Conservation (phyloP, 2,113 vertebrate species). For the Pseudorectes ferrugineus region DNA sequence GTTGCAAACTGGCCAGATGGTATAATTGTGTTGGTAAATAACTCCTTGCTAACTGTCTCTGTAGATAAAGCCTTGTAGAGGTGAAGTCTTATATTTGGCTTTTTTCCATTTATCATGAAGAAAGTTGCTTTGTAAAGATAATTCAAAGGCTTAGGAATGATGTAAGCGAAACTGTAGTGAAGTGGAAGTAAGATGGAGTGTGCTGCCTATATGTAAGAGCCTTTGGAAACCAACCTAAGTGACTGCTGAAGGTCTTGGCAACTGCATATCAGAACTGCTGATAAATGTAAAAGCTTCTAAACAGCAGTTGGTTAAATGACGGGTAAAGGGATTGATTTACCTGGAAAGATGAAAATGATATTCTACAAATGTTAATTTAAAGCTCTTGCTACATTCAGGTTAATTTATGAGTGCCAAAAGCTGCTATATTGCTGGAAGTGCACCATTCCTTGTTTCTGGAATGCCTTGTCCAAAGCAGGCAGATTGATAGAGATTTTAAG, state of each 20-base stretch:
- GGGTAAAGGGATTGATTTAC: background rate
- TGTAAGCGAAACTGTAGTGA: background rate
- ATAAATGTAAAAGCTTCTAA: background rate
- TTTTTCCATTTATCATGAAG: background rate
- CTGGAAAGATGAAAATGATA: background rate
- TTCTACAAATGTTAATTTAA: background rate
- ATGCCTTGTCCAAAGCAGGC: background rate
- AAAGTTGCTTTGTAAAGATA: background rate
- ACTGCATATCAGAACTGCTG: background rate
- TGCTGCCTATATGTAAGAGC: background rate
- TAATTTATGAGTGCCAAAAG: background rate
- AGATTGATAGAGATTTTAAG: background rate
- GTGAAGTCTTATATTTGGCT: background rate
- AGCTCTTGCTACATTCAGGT: background rate
- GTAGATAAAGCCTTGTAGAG: background rate
- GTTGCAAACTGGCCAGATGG: background rate
- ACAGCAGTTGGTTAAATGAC: background rate
- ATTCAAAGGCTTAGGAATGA: background rate
- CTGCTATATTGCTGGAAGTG: background rate
- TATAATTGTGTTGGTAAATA: background rate
- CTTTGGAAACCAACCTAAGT: background rate
- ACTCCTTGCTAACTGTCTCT: background rate
- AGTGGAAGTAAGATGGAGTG: background rate
- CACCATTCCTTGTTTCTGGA: background rate
- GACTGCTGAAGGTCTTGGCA: background rate